Percentiles rank a stretch among this genome's conserved stretches.
These are phyloP conservation scores for Conistra vaccinii DNA, from an alignment of 2,888 invertebrate genomes.

Conservation along the genomic window DNA sequence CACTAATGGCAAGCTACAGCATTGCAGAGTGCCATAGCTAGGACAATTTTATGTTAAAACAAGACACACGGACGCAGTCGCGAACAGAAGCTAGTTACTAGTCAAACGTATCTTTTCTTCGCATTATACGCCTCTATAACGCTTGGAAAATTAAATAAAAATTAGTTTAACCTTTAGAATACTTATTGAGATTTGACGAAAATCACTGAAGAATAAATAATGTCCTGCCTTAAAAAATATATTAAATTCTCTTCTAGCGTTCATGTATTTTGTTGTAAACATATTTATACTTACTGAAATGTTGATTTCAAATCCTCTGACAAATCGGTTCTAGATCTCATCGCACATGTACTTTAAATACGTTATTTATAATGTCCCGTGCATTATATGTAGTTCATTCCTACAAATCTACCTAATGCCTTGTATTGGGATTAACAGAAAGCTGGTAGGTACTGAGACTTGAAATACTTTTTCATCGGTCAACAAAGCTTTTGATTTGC, in stretches of 20 bases:
- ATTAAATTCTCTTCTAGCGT: slow-evolving; percentile 49
- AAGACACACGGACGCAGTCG: too few relatives aligned
- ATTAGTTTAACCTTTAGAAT: not conserved
- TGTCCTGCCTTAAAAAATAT: not conserved
- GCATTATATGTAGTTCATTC: slow-evolving; percentile 1
- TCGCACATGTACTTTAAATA: slow-evolving; percentile 46
- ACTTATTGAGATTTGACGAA: not conserved
- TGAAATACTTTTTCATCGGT: not conserved
- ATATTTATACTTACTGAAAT: slow-evolving; percentile 25
- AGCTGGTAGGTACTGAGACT: not conserved
- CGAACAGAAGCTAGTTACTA: not conserved
- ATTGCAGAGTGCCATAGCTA: not conserved
- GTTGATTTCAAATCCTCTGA: slow-evolving; percentile 49
- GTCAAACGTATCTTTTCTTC: not conserved
- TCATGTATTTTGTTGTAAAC: slow-evolving; percentile 3
- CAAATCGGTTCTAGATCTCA: slow-evolving; percentile 58
- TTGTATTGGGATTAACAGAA: not conserved
- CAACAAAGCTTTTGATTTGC: not conserved
- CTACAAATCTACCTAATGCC: not conserved
- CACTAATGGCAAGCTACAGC: not conserved
- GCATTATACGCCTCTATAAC: not conserved
- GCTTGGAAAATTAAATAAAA: not conserved
- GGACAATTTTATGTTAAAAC: too few relatives aligned
- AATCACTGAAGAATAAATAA: not conserved
- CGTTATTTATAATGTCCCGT: slow-evolving; percentile 58